phyloP scores from a whole-genome alignment of 2,797 vertebrate species.

The Falco cherrug region DNA sequence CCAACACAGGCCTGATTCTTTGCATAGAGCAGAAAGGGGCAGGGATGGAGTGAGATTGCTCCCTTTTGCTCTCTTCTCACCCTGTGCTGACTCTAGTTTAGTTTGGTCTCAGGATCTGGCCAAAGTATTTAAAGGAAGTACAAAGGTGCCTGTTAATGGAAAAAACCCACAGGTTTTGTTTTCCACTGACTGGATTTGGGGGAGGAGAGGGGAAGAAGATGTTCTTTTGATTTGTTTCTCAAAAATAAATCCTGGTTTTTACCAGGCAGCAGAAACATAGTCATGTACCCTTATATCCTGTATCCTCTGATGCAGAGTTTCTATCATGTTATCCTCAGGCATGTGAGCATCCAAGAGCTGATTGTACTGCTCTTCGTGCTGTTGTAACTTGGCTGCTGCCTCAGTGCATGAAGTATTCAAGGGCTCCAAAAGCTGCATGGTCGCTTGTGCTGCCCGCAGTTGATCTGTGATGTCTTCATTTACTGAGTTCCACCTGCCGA shows the following conservation, averaged over 20 bases:
- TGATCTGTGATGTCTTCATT: conserved; percentile 72
- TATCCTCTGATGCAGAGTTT: conserved; percentile 71
- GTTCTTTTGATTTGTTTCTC: not conserved
- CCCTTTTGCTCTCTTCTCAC: not conserved
- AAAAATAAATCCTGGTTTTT: not conserved
- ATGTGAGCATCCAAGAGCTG: conserved; percentile 51
- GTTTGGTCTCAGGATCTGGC: not conserved
- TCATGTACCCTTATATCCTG: conserved; percentile 75
- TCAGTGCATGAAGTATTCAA: conserved; percentile 50
- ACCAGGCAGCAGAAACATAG: not conserved
- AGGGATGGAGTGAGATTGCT: not conserved
- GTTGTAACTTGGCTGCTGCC: conserved; percentile 40
- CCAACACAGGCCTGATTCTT: not conserved
- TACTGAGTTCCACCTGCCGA: conserved; percentile 81
- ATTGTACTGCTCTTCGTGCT: conserved; percentile 69
- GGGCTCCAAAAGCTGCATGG: conserved; percentile 80
- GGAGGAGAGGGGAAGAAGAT: not conserved
- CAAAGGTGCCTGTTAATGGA: not conserved
- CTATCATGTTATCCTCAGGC: conserved; percentile 61
- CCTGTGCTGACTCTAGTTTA: not conserved
- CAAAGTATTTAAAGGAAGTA: not conserved
- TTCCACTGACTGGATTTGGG: not conserved
- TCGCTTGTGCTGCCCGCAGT: conserved; percentile 58
- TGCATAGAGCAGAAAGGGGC: not conserved
- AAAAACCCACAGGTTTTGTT: not conserved